Base-by-base conservation (phyloP, 1,140 invertebrate species). In the Antheraea pernyi region DNA sequence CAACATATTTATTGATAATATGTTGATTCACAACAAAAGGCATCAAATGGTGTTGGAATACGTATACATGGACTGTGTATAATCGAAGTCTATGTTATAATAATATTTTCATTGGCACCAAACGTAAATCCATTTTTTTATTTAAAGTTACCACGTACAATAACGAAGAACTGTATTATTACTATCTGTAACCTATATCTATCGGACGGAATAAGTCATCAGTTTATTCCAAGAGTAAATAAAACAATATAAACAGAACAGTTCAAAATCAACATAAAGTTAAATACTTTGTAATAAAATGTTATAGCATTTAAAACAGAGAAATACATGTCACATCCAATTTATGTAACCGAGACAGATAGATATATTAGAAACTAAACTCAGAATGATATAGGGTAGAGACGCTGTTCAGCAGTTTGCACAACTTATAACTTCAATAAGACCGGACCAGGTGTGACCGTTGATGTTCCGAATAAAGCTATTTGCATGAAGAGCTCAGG, bases 401-500 rank as follows among this genome's bases (percentile, higher is more conserved):
- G 67, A 67, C 46, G 62, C 60, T 67, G 76, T 62, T 71, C 53
- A 76, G 77, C 82, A 84, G 84, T 88, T 88, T 85, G 86, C 81
- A 84, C 83, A 88, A 89, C 85, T 91, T 90, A 91, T 88, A 90
- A 88, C 83, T 85, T 84, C 88, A 90, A 91, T 91, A 91, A 89
- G 81, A 78, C 59, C 68, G 80, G 80, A 73, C 80, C 89, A 91
- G 89, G 89, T 91, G 89, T 76, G 84, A 82, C 82, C 79, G 82
- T 62, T 67, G 70, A 72, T 72, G 72, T 68, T 73, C 71, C 73
- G 78, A 80, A 79, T 83, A 72, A 66, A 84, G 80, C 71, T 78
- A 89, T 91, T 88, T 89, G 86, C 89, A 89, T 89, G 81, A 73
- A 72, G 66, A 72, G 79, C 69, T 36, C 30, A 72, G 53, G 73